phyloP scores from a whole-genome alignment of 2,113 vertebrate species.

The Apistogramma diplotaenia region DNA sequence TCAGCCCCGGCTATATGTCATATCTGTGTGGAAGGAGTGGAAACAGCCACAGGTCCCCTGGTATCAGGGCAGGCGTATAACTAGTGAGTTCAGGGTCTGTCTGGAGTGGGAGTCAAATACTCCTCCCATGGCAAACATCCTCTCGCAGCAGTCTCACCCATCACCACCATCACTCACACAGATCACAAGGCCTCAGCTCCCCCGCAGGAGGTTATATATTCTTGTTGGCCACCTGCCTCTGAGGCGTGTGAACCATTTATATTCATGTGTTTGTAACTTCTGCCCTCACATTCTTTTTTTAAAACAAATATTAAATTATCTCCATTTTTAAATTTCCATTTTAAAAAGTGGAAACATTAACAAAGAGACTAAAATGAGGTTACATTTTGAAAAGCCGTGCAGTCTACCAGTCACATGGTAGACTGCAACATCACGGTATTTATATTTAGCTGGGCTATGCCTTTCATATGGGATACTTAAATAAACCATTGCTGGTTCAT shows the following conservation, averaged over 20 bases:
- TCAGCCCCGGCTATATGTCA: constrained; percentile 24
- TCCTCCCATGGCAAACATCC: constrained; percentile 38
- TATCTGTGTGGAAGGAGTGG: neutral
- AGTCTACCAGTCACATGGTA: neutral
- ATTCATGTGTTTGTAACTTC: too few species aligned
- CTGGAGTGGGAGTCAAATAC: constrained; percentile 41
- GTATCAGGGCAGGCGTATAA: constrained; percentile 40
- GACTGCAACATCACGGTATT: neutral
- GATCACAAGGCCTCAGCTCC: constrained; percentile 9
- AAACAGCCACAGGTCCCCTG: constrained; percentile 4
- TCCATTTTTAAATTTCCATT: neutral
- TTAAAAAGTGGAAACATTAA: neutral
- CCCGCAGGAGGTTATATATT: constrained; percentile 3
- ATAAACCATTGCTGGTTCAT: neutral
- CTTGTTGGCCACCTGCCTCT: neutral
- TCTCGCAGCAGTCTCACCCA: neutral
- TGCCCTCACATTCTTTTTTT: too few species aligned
- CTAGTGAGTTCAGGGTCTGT: constrained; percentile 31
- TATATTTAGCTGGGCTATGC: neutral
- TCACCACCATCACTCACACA: constrained; percentile 22
- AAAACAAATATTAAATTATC: too few species aligned
- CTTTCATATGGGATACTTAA: neutral
- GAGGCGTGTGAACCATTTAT: neutral
- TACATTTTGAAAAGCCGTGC: neutral
- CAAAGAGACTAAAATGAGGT: neutral